Conservation (phyloP, 2,888 invertebrate species). For the Drosophila limbata region DNA sequence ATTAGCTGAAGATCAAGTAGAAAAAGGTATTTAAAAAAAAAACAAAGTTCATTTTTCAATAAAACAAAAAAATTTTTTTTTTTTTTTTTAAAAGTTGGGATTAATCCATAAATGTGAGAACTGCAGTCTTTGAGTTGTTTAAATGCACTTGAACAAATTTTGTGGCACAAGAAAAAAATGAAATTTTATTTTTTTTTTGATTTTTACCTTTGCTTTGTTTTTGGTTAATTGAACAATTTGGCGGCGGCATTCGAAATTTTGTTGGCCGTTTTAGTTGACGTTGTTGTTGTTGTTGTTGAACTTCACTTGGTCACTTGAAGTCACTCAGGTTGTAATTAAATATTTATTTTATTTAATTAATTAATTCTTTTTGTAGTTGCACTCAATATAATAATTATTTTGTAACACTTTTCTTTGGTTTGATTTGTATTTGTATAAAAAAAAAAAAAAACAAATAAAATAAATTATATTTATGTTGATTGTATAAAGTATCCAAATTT, state of each 20-base stretch:
- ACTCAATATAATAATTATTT: conserved; percentile 39
- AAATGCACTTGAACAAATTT: conserved; percentile 28
- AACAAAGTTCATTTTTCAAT: too few species aligned
- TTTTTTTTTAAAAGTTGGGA: too few species aligned
- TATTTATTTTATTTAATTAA: conserved; percentile 14
- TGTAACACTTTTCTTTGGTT: conserved; percentile 60
- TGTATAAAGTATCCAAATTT: conserved; percentile 23
- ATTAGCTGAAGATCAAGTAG: not conserved
- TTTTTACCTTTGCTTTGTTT: conserved; percentile 13
- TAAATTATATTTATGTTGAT: conserved; percentile 20
- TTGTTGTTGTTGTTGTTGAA: conserved; percentile 17
- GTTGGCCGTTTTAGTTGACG: conserved; percentile 13
- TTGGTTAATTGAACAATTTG: conserved; percentile 58
- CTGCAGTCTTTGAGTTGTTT: not conserved
- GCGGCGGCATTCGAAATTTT: conserved; percentile 72
- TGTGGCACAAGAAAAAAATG: conserved; percentile 42
- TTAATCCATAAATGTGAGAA: conserved; percentile 35
- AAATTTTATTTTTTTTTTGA: not conserved
- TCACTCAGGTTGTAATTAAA: conserved; percentile 11
- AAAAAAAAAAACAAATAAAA: conserved; percentile 48
- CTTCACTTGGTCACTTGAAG: conserved; percentile 22
- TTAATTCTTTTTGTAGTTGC: conserved; percentile 36
- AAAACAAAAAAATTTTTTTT: too few species aligned
- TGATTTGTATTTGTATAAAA: conserved; percentile 25
- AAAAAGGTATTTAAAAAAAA: not conserved